phyloP scores from a whole-genome alignment of 1,140 invertebrate genomes.

The Drosophila watanabei region DNA sequence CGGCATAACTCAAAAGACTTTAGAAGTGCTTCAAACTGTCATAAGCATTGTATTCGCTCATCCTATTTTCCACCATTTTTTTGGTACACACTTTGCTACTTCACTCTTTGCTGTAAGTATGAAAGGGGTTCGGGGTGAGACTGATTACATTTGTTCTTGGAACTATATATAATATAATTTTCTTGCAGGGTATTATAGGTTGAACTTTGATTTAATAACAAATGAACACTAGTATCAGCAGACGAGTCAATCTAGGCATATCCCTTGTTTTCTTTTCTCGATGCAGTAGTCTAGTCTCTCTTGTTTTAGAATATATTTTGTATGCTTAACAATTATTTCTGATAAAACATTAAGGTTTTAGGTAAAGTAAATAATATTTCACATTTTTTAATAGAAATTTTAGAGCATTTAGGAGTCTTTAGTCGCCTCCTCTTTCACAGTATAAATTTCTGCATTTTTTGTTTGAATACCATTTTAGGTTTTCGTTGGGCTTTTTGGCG shows the following conservation, averaged over 20 bases:
- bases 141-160: not conserved
- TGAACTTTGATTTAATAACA: not conserved
- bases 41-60: conserved; percentile 56
- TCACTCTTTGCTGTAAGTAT: conserved; percentile 29
- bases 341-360: not conserved
- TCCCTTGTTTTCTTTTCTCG: not conserved
- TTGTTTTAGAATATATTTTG: not conserved
- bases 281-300: not conserved
- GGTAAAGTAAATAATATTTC: not conserved
- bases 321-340: not conserved
- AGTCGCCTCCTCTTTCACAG: not conserved
- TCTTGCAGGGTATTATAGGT: not conserved
- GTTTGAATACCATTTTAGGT: conserved; percentile 58
- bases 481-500: conserved; percentile 33
- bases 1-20: conserved; percentile 65
- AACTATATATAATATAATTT: not conserved
- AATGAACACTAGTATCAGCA: not conserved
- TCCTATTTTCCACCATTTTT: conserved; percentile 13
- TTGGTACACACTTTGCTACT: conserved; percentile 58
- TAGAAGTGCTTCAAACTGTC: conserved; percentile 78
- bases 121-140: not conserved
- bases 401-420: conserved; percentile 25
- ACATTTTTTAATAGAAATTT: not conserved
- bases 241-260: not conserved
- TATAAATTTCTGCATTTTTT: conserved; percentile 19